Conservation (phyloP, 2,797 vertebrate species). For the Danio aesculapii region DNA sequence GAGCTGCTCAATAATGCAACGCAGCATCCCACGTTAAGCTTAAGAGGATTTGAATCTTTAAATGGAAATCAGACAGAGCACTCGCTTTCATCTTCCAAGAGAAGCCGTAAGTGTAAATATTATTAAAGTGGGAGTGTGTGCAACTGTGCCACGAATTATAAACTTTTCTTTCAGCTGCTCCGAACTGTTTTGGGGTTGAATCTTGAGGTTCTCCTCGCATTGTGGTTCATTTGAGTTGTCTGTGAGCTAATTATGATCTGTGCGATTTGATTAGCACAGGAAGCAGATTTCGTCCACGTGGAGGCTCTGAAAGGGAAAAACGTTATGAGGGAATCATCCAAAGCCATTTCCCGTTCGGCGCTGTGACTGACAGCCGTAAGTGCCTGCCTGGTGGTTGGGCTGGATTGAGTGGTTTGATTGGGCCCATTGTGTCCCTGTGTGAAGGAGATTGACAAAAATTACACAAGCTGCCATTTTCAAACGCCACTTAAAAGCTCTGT, state of each 20-base stretch:
- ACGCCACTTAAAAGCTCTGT: slow-evolving; percentile 58
- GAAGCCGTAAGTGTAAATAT: slow-evolving; percentile 55
- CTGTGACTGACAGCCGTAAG: slow-evolving; percentile 70
- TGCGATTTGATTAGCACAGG: slow-evolving; percentile 66
- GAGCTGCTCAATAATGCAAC: slow-evolving; percentile 50
- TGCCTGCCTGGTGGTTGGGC: slow-evolving; percentile 69
- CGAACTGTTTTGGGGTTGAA: slow-evolving; percentile 16
- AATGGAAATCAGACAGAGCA: slow-evolving; percentile 57
- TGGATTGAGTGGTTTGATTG: slow-evolving; percentile 65
- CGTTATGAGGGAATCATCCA: slow-evolving; percentile 61
- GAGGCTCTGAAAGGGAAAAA: slow-evolving; percentile 69
- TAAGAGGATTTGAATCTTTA: slow-evolving; percentile 61
- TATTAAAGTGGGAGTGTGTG: slow-evolving; percentile 47
- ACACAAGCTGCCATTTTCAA: slow-evolving; percentile 76
- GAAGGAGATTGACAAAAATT: slow-evolving; percentile 79
- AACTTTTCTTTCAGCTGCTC: slow-evolving; percentile 32
- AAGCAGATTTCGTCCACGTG: slow-evolving; percentile 64
- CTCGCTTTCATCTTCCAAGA: slow-evolving; percentile 54
- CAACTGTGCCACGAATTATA: slow-evolving; percentile 22
- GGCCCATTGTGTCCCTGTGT: slow-evolving; percentile 76
- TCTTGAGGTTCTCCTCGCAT: slow-evolving; percentile 48
- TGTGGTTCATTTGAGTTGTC: slow-evolving; percentile 67
- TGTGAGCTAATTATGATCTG: slow-evolving; percentile 62
- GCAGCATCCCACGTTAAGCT: slow-evolving; percentile 20
- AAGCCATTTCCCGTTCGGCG: slow-evolving; percentile 69